These are phyloP conservation scores for Psilopogon haemacephalus DNA, from an alignment of 2,113 vertebrate species.

Conservation along the genomic window DNA sequence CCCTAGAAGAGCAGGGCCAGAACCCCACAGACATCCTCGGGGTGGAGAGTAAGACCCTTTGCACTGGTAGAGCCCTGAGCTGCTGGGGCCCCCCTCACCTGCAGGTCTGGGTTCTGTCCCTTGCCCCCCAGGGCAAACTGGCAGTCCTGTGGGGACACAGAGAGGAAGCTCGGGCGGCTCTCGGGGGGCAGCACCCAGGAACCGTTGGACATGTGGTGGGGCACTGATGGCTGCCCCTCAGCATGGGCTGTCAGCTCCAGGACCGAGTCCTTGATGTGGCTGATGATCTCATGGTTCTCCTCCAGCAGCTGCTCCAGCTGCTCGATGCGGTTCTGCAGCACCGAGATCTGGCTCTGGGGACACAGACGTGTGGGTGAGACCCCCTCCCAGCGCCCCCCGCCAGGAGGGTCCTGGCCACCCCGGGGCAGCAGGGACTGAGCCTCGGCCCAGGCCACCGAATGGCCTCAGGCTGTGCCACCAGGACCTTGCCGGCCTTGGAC, in stretches of 20 bases:
- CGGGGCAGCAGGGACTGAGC: neutral
- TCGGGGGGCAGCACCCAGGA: conserved; percentile 92
- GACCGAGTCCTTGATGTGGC: conserved; percentile 98
- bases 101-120: conserved; percentile 82
- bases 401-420: neutral
- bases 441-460: neutral
- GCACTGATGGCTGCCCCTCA: conserved; percentile 62
- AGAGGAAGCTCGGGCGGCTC: conserved; percentile 86
- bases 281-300: conserved; percentile 99
- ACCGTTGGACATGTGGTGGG: conserved; percentile 77
- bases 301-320: conserved; percentile 98
- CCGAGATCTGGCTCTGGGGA: conserved; percentile 93
- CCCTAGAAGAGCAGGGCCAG: neutral
- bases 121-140: conserved; percentile 82
- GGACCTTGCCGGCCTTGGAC: neutral
- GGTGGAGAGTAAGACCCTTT: neutral
- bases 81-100: conserved; percentile 72
- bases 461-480: neutral
- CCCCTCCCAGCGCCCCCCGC: neutral
- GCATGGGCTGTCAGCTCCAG: conserved; percentile 94
- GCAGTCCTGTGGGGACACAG: conserved; percentile 89
- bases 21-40: accelerated
- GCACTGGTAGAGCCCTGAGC: accelerated
- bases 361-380: accelerated
- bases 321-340: conserved; percentile 96